Base-by-base conservation (phyloP, 2,888 invertebrate species). In the Quadroppia sp. region DNA sequence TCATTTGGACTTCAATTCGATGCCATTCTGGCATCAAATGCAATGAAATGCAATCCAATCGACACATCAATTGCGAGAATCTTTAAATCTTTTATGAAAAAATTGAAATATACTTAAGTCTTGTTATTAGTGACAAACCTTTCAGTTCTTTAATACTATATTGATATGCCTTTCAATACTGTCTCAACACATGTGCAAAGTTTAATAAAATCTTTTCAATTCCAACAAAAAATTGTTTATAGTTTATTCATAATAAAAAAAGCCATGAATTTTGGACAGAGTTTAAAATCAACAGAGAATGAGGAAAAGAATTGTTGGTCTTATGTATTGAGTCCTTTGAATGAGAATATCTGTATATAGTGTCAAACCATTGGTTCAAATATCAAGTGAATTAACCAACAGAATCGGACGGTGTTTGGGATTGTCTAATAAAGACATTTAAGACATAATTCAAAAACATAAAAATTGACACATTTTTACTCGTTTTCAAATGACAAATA, bases 81-180 rank as follows among this genome's bases (percentile, higher is more conserved):
- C 45, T 69, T 45, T 25, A 69, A 69, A 69, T 69, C 45, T 69
- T 69, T 69, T 69, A 69, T 69, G 42, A 28, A 69, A 69, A 69
- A 69, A 69, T 69, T 69, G 69, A 69, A 69, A 69, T 67, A 67
- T 69, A 69, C 69, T 69, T 69, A 69, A 69, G 69, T 69, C 69
- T 45, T 69, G 69, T 45, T 69, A 69, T 69, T 69, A 69, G 40
- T 40, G 67, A 30, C 61, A 20, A 17, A 45, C 61, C 36, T 2
- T 64, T 64, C 61, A 64, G 4, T 36, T 3, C 36, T 40, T 17
- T 45, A 45, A 45, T 45, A 45, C 45, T 15, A 1, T 28, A 56
- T 56, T 56, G 28, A 28, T 56, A 56, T 56, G 28, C 11, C 23
- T 30, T 56, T 28, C 28, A 56, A 56, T 56, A 25, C 28, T 17